phyloP scores from a whole-genome alignment of 2,113 vertebrate species.

The Mugil cephalus region DNA sequence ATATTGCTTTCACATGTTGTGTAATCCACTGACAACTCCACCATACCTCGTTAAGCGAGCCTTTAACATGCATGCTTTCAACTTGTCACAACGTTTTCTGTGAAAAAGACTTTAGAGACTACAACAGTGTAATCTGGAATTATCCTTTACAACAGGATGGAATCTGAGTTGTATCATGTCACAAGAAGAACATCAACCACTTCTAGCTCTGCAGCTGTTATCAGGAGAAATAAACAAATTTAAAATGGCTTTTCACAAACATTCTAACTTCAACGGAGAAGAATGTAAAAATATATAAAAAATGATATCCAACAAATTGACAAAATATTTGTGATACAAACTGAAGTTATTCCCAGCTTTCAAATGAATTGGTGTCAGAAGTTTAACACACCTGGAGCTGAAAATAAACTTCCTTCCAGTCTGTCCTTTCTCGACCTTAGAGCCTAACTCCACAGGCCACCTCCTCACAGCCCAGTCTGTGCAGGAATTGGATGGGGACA shows the following conservation, averaged over 20 bases:
- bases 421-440: neutral
- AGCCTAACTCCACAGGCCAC: neutral
- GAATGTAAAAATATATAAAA: constrained; percentile 27
- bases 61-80: too few relatives aligned
- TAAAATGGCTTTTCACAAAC: constrained; percentile 26
- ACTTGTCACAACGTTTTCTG: too few relatives aligned
- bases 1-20: neutral
- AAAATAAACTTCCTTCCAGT: constrained; percentile 16
- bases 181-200: neutral
- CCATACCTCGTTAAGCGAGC: neutral
- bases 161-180: constrained; percentile 16
- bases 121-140: neutral
- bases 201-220: too few relatives aligned
- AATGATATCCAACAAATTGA: constrained; percentile 14
- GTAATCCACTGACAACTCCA: neutral
- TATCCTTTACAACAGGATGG: constrained; percentile 15
- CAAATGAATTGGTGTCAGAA: constrained; percentile 14
- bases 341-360: constrained; percentile 5
- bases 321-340: constrained; percentile 15
- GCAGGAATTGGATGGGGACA: constrained; percentile 8
- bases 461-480: neutral
- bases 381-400: constrained; percentile 18
- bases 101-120: too few relatives aligned
- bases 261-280: constrained; percentile 17
- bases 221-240: constrained; percentile 21